Evolutionary conservation across 2,888 invertebrate genomes (phyloP), one percentile per base, ranked within the genome.

Genomic region (Ctena decussata): DNA sequence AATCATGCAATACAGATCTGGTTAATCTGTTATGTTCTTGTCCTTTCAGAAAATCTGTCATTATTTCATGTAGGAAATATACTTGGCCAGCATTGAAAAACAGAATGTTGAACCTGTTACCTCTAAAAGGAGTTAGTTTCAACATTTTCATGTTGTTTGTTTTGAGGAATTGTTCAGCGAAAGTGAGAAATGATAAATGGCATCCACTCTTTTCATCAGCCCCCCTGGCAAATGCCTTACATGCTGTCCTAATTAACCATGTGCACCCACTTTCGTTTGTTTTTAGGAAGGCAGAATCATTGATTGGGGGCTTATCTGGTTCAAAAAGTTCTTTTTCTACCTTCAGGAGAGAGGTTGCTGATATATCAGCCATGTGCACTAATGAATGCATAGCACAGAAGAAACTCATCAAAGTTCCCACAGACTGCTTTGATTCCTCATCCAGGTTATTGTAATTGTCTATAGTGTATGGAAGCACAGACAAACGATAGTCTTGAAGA

Each of bases 41-140:
- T 39, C 35, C 11, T 24, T 71, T 30, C 21, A 84, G 37, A 77
- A 80, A 84, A 15, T 30, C 32, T 60, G 21, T 24, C 69, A 77
- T 65, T 69, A 65, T 21, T 24, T 6, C 15, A 11, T 15, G 6
- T 15, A 41, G 15, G 15, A 41, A 41, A 15, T 41, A 78, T 8
- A 78, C 78, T 53, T 78, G 78, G 11, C 78, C 71, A 44, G 78
- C 78, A 37, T 78, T 78, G 21, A 46, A 49, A 39, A 78, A 78
- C 21, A 78, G 37, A 44, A 78, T 78, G 21, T 78, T 78, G 39
- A 78, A 78, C 11, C 78, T 6, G n/a, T 46, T 44, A 3, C 78
- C 78, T 24, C 53, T 46, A 27, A 70, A 49, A 11, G 78, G 71
- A n/a, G 49, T 49, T 41, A 78, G 53, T 35, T 46, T 70, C 39